Evolutionary conservation across 2,888 invertebrate species (phyloP).

Genomic region (Luperina nickerlii): DNA sequence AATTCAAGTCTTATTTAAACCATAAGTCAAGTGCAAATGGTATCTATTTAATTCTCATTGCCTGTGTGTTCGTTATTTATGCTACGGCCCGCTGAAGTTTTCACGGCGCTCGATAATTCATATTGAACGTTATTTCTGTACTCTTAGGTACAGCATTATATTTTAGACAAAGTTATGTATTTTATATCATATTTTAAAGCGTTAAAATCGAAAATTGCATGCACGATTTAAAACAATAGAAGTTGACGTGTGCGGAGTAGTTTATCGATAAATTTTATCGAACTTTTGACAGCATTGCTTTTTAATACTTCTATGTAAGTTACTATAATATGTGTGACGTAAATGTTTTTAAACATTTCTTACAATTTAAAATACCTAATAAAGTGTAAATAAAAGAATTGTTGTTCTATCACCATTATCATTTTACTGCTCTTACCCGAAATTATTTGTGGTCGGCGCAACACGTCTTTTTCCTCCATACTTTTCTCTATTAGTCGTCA

Average conservation of each 20-base stretch:
- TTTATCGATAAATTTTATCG: constrained; percentile 66
- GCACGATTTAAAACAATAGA: constrained; percentile 49
- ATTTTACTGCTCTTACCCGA: neutral
- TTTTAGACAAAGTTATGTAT: constrained; percentile 21
- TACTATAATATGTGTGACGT: constrained; percentile 41
- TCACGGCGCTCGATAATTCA: constrained; percentile 71
- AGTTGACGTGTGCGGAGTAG: constrained; percentile 31
- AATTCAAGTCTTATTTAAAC: constrained; percentile 58
- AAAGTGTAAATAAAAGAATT: neutral
- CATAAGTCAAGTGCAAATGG: constrained; percentile 67
- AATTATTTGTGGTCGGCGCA: neutral
- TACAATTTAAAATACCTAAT: neutral
- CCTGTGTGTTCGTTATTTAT: constrained; percentile 70
- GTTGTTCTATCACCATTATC: neutral
- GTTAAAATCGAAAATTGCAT: constrained; percentile 36
- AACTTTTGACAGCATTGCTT: constrained; percentile 55
- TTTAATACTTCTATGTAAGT: constrained; percentile 33
- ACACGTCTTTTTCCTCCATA: neutral
- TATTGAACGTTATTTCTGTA: constrained; percentile 69
- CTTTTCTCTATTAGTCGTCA: neutral
- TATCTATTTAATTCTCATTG: constrained; percentile 71
- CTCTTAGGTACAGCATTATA: constrained; percentile 48
- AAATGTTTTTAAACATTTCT: constrained; percentile 17
- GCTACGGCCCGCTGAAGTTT: constrained; percentile 71
- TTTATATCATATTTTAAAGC: constrained; percentile 2